Base-by-base conservation (phyloP, 1,140 invertebrate genomes). In the Drosophila ohnishii region DNA sequence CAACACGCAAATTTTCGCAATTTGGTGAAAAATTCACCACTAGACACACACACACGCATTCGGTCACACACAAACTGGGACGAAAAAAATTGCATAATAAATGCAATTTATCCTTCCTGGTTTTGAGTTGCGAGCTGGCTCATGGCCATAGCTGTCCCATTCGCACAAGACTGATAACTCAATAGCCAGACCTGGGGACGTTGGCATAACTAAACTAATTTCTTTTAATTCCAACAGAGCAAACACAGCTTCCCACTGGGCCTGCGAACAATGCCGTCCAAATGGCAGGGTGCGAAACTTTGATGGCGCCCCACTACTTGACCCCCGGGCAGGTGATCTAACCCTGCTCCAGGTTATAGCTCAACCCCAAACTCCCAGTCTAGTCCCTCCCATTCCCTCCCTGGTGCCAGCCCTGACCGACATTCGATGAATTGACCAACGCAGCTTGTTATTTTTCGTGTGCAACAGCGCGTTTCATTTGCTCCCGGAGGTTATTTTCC, bases 381-480 rank as follows among this genome's bases (percentile, higher is more conserved):
- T 34, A 19, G 40, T 11, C 13, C 25, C 28, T 16, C 16, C 19
- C 16, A 63, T n/a, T 34, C 69, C 53, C 42, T 35, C 44, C 39
- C 71, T 44, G 56, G 50, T 66, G 78, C 67, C 76, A 79, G 73
- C 69, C 80, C 67, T 83, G 84, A 87, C 80, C 84, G 84, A 88
- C 84, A 87, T 88, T 87, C 84, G 84, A 87, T 80, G 80, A 80
- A 87, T 87, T 88, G 84, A 88, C 84, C 84, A 88, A 87, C 71
- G 80, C 76, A 80, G 67, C 80, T 88, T 87, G 84, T 87, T 87
- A 83, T 88, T 80, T 87, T 78, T 88, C 51, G 84, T 88, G 84
- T 88, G 84, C 84, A 88, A 75, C 84, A 88, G 83, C 69, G 72
- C 84, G 80, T 80, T 87, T 83, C 62, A 76, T 74, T 87, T 53